These are phyloP conservation scores for Prionace glauca DNA, from an alignment of 2,797 vertebrate genomes.

Conservation along the genomic window DNA sequence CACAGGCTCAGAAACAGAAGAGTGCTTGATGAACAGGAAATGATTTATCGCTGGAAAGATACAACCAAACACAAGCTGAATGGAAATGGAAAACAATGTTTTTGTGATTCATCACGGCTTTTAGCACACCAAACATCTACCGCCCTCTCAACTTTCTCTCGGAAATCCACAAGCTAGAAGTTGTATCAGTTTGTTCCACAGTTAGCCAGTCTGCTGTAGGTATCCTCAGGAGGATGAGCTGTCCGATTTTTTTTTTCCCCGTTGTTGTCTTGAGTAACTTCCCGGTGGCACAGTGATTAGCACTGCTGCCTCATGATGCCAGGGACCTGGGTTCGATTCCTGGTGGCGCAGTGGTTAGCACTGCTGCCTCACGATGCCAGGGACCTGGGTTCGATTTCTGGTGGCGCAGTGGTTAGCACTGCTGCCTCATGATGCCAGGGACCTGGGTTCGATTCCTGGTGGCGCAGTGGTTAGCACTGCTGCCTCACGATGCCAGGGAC, in stretches of 20 bases:
- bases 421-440: too few relatives aligned
- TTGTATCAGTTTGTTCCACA: background rate
- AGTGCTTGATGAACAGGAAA: background rate
- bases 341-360: too few relatives aligned
- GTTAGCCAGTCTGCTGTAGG: background rate
- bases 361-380: too few relatives aligned
- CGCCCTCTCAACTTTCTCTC: background rate
- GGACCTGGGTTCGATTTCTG: too few relatives aligned
- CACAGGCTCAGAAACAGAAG: background rate
- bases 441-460: too few relatives aligned
- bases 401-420: too few relatives aligned
- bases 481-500: too few relatives aligned
- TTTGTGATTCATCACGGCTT: background rate
- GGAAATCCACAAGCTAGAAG: background rate
- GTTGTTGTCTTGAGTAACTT: background rate
- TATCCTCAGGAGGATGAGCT: background rate
- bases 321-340: too few relatives aligned
- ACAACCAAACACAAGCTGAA: background rate
- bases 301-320: too few relatives aligned
- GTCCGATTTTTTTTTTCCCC: background rate
- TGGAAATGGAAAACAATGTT: slow-evolving; percentile 9
- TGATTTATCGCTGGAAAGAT: background rate
- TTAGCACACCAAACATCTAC: background rate
- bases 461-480: too few relatives aligned
- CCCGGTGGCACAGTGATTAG: too few relatives aligned